Base-by-base conservation (phyloP, 2,797 vertebrate species). In the Salmo trutta region DNA sequence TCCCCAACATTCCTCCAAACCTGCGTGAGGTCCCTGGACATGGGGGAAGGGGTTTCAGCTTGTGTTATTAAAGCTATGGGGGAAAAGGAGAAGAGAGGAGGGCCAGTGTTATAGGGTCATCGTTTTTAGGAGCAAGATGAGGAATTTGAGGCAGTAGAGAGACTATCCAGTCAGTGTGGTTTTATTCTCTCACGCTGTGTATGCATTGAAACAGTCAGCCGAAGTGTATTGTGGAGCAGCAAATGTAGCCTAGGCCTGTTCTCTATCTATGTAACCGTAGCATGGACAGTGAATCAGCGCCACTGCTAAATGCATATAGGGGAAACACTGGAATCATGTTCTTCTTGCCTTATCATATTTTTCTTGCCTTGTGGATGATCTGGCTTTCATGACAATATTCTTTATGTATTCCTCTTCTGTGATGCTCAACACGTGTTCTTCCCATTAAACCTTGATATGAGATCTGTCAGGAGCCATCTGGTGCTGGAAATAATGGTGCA, bases 81-180 rank as follows among this genome's bases (percentile, higher is more conserved):
- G 8, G 8, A 12, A 47, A 47, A 3, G 41, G 41, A 47, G 41
- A 47, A 47, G 41, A 47, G 8, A 12, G 8, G 41, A 47, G 41
- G 41, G 41, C 41, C 41, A 47, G 41, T 47, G 41, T 10, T 47
- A 47, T 47, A 47, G 24, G 53, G 59, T 12, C 14, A 74, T 77
- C 29, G 7, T 3, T n/a, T 54, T 77, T 47, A 3, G 27, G 70
- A 71, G 75, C 76, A 74, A 19, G 71, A 62, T 71, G n/a, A 19
- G 3, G 52, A 21, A 33, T 19, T 47, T 59, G 56, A 21, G 19
- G 10, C 41, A 47, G 10, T 47, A 47, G 41, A 47, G 41, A 41
- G 41, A 41, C 16, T n/a, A 59, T 59, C 56, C 19, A 21, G 56
- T 56, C 8, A 47, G 41, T 10, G 15, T 16, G 56, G 5, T 59